Evolutionary conservation across 2,113 vertebrate genomes (phyloP).

Genomic region (Amphiprion percula): DNA sequence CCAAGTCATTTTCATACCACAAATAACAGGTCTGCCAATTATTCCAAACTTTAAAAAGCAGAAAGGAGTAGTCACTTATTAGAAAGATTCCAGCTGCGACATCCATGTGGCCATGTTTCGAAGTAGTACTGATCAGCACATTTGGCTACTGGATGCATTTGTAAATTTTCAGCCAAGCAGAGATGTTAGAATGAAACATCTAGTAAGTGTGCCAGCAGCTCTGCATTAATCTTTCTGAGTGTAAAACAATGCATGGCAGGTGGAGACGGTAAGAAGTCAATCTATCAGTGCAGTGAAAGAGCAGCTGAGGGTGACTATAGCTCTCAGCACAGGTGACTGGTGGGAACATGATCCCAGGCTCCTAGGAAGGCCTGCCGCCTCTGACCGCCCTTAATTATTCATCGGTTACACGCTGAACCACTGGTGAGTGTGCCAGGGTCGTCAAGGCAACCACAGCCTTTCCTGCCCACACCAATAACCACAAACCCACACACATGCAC

Average conservation of each 20-base stretch:
- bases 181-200: neutral
- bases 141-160: neutral
- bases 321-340: constrained; percentile 48
- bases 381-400: constrained; percentile 78
- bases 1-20: constrained; percentile 21
- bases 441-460: constrained; percentile 78
- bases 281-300: constrained; percentile 3
- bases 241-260: neutral
- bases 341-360: constrained; percentile 63
- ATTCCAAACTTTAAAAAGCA: constrained; percentile 9
- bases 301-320: neutral
- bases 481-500: constrained; percentile 61
- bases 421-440: constrained; percentile 69
- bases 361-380: constrained; percentile 52
- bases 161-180: neutral
- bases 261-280: neutral
- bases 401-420: constrained; percentile 62
- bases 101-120: neutral
- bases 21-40: constrained; percentile 18
- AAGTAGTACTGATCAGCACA: neutral
- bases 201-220: neutral
- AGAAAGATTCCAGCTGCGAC: neutral
- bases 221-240: neutral
- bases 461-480: constrained; percentile 72
- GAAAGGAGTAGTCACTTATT: constrained; percentile 7